A percentile compares a stretch with the other conserved stretches of the same genome.
Conservation (phyloP, 2,888 invertebrate species). For the Cynaeus angustus region DNA sequence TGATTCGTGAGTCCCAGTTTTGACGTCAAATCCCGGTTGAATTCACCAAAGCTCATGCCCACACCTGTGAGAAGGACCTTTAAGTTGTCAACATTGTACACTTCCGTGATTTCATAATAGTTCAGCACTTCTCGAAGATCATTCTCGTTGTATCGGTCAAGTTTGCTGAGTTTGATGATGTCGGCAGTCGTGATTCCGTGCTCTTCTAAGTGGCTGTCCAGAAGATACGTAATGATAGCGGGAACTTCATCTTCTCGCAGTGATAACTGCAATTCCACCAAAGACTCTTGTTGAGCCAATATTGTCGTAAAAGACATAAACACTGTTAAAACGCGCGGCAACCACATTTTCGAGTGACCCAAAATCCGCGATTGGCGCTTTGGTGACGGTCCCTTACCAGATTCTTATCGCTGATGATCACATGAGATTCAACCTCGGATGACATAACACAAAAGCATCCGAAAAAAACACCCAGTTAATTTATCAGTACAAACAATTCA, state of each 20-base stretch:
- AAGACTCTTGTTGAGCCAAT: slow-evolving; percentile 2
- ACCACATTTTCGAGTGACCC: not conserved
- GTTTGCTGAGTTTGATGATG: slow-evolving; percentile 32
- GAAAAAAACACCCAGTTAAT: slow-evolving; percentile 26
- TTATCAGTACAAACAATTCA: slow-evolving; percentile 30
- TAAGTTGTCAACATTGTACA: slow-evolving; percentile 38
- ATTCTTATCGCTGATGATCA: slow-evolving; percentile 1
- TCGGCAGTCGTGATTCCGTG: slow-evolving; percentile 27
- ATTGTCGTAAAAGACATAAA: not conserved
- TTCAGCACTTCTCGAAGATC: slow-evolving; percentile 1
- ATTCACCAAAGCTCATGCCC: not conserved
- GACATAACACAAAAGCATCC: slow-evolving; percentile 21
- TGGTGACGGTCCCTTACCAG: slow-evolving; percentile 11
- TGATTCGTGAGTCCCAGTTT: not conserved
- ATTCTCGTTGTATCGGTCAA: slow-evolving; percentile 24
- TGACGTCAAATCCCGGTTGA: not conserved
- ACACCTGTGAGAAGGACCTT: slow-evolving; percentile 22
- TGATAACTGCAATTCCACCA: slow-evolving; percentile 15
- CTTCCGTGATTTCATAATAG: slow-evolving; percentile 24
- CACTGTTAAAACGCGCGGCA: not conserved
- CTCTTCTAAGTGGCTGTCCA: slow-evolving; percentile 19
- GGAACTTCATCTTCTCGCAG: slow-evolving; percentile 34
- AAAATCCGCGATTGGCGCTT: not conserved
- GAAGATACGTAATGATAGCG: slow-evolving; percentile 13
- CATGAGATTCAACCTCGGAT: slow-evolving; percentile 20